These are phyloP conservation scores for Emmelina monodactyla DNA, from an alignment of 2,888 invertebrate genomes.

Conservation along the genomic window DNA sequence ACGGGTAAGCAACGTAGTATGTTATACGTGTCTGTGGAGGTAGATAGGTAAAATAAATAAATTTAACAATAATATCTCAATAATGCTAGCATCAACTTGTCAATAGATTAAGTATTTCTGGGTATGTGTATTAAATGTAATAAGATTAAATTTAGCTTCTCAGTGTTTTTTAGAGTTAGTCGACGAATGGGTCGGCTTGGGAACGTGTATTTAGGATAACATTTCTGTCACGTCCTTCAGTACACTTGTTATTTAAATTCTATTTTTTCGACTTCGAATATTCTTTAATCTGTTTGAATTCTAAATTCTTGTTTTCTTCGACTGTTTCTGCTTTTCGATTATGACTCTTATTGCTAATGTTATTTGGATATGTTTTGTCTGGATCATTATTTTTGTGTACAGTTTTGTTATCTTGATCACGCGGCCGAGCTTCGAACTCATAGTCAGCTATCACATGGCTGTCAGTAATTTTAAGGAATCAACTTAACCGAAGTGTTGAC, in stretches of 20 bases:
- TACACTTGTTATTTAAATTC: conserved; percentile 15
- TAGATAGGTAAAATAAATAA: conserved; percentile 54
- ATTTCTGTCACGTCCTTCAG: conserved; percentile 29
- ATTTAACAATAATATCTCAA: conserved; percentile 48
- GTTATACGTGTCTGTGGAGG: conserved; percentile 35
- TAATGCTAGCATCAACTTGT: conserved; percentile 41
- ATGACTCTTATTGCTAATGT: neutral
- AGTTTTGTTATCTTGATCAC: neutral
- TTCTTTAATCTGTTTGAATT: neutral
- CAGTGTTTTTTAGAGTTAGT: conserved; percentile 65
- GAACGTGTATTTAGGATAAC: conserved; percentile 52
- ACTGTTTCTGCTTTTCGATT: neutral
- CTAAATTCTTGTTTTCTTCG: neutral
- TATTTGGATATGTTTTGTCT: neutral
- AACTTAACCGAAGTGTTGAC: conserved; percentile 60
- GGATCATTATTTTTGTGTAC: neutral
- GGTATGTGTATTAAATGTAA: conserved; percentile 35
- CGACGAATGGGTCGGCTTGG: conserved; percentile 62
- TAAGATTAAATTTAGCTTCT: conserved; percentile 58
- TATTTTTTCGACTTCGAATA: too few relatives aligned
- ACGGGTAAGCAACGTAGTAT: conserved; percentile 47
- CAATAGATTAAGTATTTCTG: conserved; percentile 36
- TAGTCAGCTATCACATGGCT: conserved; percentile 67
- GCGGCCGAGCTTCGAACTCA: conserved; percentile 40
- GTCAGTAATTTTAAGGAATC: conserved; percentile 64